phyloP scores from a whole-genome alignment of 2,797 vertebrate genomes.

The Phylloscopus collybita region DNA sequence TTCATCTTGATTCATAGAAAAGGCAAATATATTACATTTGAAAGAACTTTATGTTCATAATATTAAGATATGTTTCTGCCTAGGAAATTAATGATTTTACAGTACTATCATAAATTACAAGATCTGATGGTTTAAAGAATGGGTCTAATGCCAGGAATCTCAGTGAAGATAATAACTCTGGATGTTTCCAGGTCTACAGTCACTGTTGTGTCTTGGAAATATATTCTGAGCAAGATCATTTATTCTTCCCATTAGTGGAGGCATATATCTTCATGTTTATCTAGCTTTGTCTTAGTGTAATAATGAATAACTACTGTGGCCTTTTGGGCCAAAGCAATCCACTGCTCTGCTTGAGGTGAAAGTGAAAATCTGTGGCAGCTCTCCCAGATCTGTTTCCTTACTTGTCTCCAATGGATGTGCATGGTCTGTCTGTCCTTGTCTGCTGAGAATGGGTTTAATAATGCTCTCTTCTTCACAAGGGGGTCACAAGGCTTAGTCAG shows the following conservation, averaged over 20 bases:
- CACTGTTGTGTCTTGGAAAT: background rate
- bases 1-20: constrained; percentile 54
- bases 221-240: background rate
- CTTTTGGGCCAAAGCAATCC: background rate
- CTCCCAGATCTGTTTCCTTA: background rate
- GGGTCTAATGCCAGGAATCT: background rate
- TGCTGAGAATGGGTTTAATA: background rate
- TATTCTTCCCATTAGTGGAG: background rate
- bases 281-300: background rate
- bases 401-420: background rate
- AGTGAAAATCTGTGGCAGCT: background rate
- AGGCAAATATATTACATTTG: constrained; percentile 60
- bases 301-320: background rate
- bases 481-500: background rate
- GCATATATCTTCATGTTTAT: background rate
- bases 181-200: constrained; percentile 1
- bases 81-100: constrained; percentile 51
- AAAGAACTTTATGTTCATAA: constrained; percentile 53
- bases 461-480: background rate
- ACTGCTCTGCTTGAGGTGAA: background rate
- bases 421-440: background rate
- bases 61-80: constrained; percentile 60
- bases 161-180: background rate
- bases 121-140: constrained; percentile 10
- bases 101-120: constrained; percentile 10